Base-by-base conservation (phyloP, 2,113 vertebrate genomes). In the Corvus cornix region DNA sequence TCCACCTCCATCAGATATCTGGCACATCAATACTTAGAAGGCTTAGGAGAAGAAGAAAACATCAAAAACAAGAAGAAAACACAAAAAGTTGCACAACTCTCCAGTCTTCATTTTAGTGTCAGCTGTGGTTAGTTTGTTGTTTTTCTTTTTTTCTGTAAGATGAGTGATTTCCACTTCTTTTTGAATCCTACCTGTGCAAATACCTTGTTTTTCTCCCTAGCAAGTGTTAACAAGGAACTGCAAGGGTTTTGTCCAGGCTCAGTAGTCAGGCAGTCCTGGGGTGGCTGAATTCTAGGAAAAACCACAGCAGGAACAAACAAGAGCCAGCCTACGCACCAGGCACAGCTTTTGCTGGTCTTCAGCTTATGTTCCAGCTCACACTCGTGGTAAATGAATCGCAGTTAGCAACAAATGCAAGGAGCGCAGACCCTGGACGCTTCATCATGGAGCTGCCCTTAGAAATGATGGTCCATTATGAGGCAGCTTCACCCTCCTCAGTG, bases 211-310 rank as follows among this genome's bases (percentile, higher is more conserved):
- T 80, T 62, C 79, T 80, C 72, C 46, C 27, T 27, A 39, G 27
- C 53, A 59, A 24, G 37, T 8, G 11, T n/a, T 74, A 90, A 62
- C 41, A 43, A 80, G 72, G 55, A 58, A 33, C 63, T 24, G 31
- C 0, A 8, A 88, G 73, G 49, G 14, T 73, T 43, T 66, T 63
- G 37, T 6, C 63, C 76, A 63, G 72, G 70, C 75, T 94, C 51
- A 26, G 70, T 21, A 62, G 62, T 15, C 70, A 60, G 75, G 78
- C 85, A 93, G 78, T 41, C 82, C 59, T 46, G 75, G 51, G 59
- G 79, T 26, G 63, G 20, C 35, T 86, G 94, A 63, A 86, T 92
- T 89, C 75, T 88, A 93, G 96, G 92, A 92, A 95, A 90, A 92
- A 55, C 33, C 85, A 11, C 31, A 24, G 62, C 52, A 60, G 70